Conservation (phyloP, 2,888 invertebrate genomes). For the Theristus sp. region DNA sequence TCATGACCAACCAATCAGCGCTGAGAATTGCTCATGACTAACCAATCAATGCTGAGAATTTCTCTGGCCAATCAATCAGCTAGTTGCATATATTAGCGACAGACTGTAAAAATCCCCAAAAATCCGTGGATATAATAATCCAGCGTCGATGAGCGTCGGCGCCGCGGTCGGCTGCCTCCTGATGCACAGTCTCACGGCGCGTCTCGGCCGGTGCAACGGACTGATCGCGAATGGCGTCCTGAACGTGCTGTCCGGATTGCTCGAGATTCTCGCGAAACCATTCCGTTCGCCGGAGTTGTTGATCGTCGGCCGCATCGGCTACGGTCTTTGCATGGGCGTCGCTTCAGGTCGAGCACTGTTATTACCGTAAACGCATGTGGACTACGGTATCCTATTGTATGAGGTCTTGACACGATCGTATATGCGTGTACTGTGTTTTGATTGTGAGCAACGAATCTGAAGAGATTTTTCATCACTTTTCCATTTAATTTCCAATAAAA, state of each 20-base stretch:
- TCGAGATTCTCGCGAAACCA: constrained; percentile 29
- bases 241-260: constrained; percentile 27
- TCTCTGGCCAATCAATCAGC: too few relatives aligned
- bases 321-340: constrained; percentile 19
- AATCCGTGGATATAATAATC: constrained; percentile 31
- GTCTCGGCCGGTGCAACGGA: constrained; percentile 29
- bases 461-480: too few relatives aligned
- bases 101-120: too few relatives aligned
- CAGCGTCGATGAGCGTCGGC: constrained; percentile 26
- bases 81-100: too few relatives aligned
- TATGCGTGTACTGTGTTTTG: too few relatives aligned
- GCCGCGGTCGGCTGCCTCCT: constrained; percentile 24
- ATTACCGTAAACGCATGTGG: constrained; percentile 22
- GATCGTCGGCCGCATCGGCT: constrained; percentile 26
- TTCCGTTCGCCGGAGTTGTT: constrained; percentile 28
- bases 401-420: too few relatives aligned
- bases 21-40: too few relatives aligned
- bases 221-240: constrained; percentile 22
- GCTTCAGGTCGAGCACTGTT: constrained; percentile 30
- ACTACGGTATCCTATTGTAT: too few relatives aligned
- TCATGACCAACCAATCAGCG: too few relatives aligned
- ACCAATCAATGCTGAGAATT: too few relatives aligned
- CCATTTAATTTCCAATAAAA: too few relatives aligned
- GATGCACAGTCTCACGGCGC: constrained; percentile 31
- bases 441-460: too few relatives aligned